Evolutionary conservation across 2,888 invertebrate species (phyloP).

Genomic region (Morpho deidamia): DNA sequence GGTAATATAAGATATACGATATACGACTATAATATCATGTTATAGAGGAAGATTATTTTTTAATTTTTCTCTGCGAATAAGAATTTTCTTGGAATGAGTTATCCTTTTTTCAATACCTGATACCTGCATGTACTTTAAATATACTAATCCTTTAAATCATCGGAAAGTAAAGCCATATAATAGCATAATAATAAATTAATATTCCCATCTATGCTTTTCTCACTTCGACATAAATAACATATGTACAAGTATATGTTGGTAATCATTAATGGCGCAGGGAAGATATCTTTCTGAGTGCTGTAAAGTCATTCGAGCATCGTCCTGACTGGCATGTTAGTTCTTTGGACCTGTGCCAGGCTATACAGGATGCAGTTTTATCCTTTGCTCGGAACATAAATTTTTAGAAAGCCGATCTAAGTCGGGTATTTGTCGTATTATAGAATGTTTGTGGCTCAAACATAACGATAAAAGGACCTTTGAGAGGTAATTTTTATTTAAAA

Average conservation of each 20-base stretch:
- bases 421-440: constrained; percentile 4
- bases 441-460: neutral
- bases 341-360: constrained; percentile 1
- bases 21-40: too few species aligned
- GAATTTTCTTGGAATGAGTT: too few species aligned
- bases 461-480: neutral
- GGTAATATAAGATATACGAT: too few species aligned
- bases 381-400: constrained; percentile 5
- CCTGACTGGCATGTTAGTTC: constrained; percentile 5
- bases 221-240: neutral
- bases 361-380: constrained; percentile 5
- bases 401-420: constrained; percentile 7
- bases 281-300: neutral
- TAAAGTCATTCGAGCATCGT: neutral
- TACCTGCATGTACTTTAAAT: too few species aligned
- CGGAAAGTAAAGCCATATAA: too few species aligned
- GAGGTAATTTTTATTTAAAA: too few species aligned
- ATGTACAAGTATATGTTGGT: too few species aligned
- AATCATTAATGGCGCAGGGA: neutral
- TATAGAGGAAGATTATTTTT: too few species aligned
- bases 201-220: neutral
- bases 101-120: too few species aligned
- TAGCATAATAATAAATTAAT: too few species aligned
- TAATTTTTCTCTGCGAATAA: too few species aligned
- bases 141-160: too few species aligned